phyloP scores from a whole-genome alignment of 2,888 invertebrate species.

The Drosophila kuntzei region DNA sequence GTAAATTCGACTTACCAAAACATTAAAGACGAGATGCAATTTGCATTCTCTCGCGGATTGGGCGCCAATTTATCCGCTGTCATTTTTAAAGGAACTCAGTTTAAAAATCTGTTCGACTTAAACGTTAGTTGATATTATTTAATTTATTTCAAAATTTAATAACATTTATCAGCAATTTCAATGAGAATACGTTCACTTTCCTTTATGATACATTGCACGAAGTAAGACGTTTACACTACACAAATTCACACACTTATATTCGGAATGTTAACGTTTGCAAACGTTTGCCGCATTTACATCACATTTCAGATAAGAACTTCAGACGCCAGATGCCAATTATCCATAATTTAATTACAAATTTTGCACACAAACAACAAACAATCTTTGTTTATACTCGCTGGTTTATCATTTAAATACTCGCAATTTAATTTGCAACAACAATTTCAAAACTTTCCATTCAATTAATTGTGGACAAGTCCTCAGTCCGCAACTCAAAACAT shows the following conservation, averaged over 20 bases:
- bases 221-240: background rate
- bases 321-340: background rate
- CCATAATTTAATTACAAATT: slow-evolving; percentile 31
- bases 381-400: background rate
- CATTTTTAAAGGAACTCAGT: slow-evolving; percentile 24
- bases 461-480: background rate
- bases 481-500: slow-evolving; percentile 43
- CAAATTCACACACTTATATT: background rate
- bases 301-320: slow-evolving; percentile 8
- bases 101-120: background rate
- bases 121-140: background rate
- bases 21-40: slow-evolving; percentile 88
- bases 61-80: slow-evolving; percentile 85
- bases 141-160: background rate
- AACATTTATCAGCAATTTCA: background rate
- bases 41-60: slow-evolving; percentile 88
- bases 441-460: slow-evolving; percentile 47
- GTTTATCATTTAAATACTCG: slow-evolving; percentile 7
- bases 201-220: background rate
- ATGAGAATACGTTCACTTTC: too few relatives aligned
- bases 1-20: slow-evolving; percentile 86
- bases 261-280: slow-evolving; percentile 25
- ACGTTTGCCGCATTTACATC: slow-evolving; percentile 37
- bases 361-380: background rate
- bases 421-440: slow-evolving; percentile 9